These are phyloP conservation scores for Athene noctua DNA, from an alignment of 2,113 vertebrate species.

Conservation along the genomic window DNA sequence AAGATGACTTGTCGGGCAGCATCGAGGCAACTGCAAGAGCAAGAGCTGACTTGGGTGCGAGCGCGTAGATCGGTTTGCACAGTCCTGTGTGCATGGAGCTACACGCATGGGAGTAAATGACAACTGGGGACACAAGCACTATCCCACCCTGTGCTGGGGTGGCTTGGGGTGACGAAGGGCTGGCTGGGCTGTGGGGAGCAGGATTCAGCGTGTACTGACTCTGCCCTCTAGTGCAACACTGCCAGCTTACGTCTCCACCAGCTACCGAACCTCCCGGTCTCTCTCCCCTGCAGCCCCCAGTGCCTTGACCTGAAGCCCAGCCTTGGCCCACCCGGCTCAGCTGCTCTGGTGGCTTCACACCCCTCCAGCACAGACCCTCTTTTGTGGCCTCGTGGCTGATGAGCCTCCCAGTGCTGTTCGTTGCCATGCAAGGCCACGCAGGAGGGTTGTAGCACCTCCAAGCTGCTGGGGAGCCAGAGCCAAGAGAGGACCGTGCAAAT, in stretches of 20 bases:
- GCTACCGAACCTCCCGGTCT: neutral
- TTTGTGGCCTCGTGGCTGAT: neutral
- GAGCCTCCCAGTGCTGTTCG: fast-evolving
- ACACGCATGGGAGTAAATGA: fast-evolving
- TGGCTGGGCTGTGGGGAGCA: neutral
- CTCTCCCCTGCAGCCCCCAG: neutral
- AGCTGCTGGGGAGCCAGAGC: neutral
- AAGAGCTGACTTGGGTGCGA: fast-evolving
- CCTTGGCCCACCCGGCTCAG: neutral
- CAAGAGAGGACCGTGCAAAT: neutral
- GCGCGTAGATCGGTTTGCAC: fast-evolving
- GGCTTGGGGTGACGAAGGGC: neutral
- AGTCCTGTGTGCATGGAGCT: too few relatives aligned
- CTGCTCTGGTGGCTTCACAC: neutral
- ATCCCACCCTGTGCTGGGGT: neutral
- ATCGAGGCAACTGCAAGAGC: neutral
- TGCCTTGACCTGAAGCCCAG: neutral
- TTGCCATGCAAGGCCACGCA: neutral
- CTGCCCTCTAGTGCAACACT: neutral
- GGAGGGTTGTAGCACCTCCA: neutral
- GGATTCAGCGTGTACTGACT: neutral
- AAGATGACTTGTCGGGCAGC: neutral
- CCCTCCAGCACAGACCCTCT: neutral
- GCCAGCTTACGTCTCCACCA: neutral
- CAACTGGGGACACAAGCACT: fast-evolving